These are phyloP conservation scores for Pheosia gnoma DNA, from an alignment of 2,888 invertebrate genomes.

Conservation along the genomic window DNA sequence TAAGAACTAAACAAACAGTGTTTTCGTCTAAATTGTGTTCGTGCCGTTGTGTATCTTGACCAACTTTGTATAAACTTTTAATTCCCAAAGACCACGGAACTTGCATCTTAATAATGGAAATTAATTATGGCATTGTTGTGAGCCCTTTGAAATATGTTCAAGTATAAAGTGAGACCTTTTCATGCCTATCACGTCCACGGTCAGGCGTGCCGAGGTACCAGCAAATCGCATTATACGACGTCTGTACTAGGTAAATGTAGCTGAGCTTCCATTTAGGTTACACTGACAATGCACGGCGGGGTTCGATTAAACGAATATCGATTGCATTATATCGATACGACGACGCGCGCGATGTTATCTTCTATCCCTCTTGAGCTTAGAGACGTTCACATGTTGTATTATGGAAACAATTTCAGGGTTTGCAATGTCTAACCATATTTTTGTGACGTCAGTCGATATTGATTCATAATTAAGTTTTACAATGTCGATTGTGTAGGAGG, in stretches of 20 bases:
- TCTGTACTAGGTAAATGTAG: conserved; percentile 43
- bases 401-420: too few relatives aligned
- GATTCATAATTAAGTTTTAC: too few relatives aligned
- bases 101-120: conserved; percentile 17
- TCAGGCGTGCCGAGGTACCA: conserved; percentile 48
- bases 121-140: conserved; percentile 23
- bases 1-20: conserved; percentile 14
- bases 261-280: conserved; percentile 49
- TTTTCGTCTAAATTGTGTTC: conserved; percentile 16
- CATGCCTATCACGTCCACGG: conserved; percentile 47
- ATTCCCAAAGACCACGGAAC: conserved; percentile 11
- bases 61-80: conserved; percentile 11
- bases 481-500: too few relatives aligned
- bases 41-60: not conserved
- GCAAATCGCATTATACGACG: conserved; percentile 59
- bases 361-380: conserved; percentile 17
- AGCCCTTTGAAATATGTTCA: conserved; percentile 29
- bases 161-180: conserved; percentile 36
- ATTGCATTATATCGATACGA: conserved; percentile 29
- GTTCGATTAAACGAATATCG: conserved; percentile 39
- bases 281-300: conserved; percentile 38
- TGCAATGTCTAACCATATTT: too few relatives aligned
- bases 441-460: too few relatives aligned
- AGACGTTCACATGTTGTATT: not conserved
- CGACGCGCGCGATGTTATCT: conserved; percentile 21